A percentile compares a stretch with the other conserved stretches of the same genome.
These are phyloP conservation scores for Smutsia temminckii DNA, from an alignment of 2,797 vertebrate genomes.

Conservation along the genomic window DNA sequence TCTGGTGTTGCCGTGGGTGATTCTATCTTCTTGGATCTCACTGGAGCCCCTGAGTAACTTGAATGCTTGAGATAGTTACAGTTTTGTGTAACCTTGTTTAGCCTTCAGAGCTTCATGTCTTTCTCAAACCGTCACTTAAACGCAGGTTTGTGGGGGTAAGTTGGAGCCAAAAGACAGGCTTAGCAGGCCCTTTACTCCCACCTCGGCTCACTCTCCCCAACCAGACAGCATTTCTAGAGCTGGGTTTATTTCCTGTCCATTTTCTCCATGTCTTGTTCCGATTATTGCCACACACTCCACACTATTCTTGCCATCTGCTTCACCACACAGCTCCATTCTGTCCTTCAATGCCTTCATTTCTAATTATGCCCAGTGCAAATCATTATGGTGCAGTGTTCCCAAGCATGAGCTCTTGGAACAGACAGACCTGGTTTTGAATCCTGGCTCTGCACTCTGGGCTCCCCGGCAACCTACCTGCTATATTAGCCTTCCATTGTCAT, in stretches of 20 bases:
- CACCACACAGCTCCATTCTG: background rate
- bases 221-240: background rate
- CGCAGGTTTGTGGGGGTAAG: background rate
- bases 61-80: background rate
- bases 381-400: accelerated
- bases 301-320: background rate
- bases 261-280: background rate
- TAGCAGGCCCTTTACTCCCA: background rate
- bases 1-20: background rate
- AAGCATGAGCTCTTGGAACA: background rate
- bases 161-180: background rate
- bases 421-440: background rate
- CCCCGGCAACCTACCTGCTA: background rate
- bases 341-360: background rate
- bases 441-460: background rate
- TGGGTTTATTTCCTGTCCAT: background rate
- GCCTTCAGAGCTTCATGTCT: background rate
- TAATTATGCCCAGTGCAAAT: background rate
- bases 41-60: background rate
- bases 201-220: background rate
- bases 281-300: background rate
- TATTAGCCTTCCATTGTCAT: background rate
- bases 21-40: conserved; percentile 53
- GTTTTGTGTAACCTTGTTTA: conserved; percentile 39
- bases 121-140: background rate